phyloP scores from a whole-genome alignment of 2,113 vertebrate genomes.

The Neodontobutis hainanensis region DNA sequence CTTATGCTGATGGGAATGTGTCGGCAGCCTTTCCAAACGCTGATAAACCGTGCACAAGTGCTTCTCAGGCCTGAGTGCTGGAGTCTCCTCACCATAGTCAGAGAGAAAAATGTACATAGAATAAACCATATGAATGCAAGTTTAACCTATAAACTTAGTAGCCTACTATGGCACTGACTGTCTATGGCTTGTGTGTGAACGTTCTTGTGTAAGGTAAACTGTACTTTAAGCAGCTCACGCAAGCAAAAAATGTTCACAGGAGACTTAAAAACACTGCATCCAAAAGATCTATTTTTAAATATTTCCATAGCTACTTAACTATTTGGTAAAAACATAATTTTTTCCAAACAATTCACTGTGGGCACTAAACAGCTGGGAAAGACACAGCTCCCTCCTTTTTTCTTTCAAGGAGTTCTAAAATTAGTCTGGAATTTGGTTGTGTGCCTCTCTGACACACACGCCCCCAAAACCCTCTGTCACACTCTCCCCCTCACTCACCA shows the following conservation, averaged over 20 bases:
- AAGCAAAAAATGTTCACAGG: neutral
- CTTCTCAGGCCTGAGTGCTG: constrained; percentile 11
- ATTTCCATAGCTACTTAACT: neutral
- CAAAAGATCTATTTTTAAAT: constrained; percentile 1
- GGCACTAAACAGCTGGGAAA: constrained; percentile 60
- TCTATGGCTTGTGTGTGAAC: too few species aligned
- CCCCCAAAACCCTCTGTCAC: constrained; percentile 53
- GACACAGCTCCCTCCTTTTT: constrained; percentile 61
- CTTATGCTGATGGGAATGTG: constrained; percentile 39
- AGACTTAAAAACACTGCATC: neutral
- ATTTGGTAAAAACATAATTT: constrained; percentile 20
- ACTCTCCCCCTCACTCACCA: constrained; percentile 53
- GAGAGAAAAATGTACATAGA: constrained; percentile 39
- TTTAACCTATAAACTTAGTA: neutral
- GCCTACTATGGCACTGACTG: too few species aligned
- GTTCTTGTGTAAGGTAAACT: too few species aligned
- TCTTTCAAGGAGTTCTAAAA: constrained; percentile 78
- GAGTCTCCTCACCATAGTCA: constrained; percentile 21
- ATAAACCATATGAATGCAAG: constrained; percentile 5
- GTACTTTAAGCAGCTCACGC: neutral
- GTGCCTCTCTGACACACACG: constrained; percentile 60
- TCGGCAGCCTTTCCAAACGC: constrained; percentile 51
- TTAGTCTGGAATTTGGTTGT: constrained; percentile 77
- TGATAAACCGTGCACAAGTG: constrained; percentile 64
- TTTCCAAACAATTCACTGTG: constrained; percentile 30